phyloP scores from a whole-genome alignment of 1,140 invertebrate genomes.

The Rhyacophila brunnea region DNA sequence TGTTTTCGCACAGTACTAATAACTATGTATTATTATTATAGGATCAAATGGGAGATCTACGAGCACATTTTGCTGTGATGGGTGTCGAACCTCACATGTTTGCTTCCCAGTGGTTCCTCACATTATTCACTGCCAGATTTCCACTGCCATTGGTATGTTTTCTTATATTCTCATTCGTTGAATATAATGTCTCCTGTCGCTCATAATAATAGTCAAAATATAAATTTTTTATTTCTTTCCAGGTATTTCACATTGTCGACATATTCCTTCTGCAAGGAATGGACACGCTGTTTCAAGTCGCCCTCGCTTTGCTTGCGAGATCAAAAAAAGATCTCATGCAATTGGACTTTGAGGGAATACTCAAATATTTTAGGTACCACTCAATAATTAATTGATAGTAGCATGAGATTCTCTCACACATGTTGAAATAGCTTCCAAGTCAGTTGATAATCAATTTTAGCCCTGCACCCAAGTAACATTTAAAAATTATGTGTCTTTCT shows the following conservation, averaged over 20 bases:
- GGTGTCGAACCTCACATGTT: constrained; percentile 99
- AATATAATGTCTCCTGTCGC: no score
- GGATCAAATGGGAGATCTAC: constrained; percentile 89
- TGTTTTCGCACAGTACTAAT: not conserved
- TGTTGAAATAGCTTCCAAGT: no score
- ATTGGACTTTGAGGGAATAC: constrained; percentile 95
- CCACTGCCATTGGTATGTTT: constrained; percentile 85
- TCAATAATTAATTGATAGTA: not conserved
- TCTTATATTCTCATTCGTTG: not conserved
- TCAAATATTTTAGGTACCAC: constrained; percentile 69
- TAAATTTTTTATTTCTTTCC: not conserved
- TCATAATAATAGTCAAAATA: no score
- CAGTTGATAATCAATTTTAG: no score
- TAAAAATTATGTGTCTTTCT: no score
- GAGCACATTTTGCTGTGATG: constrained; percentile 86
- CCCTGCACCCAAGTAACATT: no score
- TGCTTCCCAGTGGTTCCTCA: constrained; percentile 99
- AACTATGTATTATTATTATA: constrained; percentile 44
- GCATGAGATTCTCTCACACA: no score
- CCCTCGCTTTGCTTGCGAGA: constrained; percentile 87
- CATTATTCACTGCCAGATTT: constrained; percentile 97
- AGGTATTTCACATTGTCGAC: constrained; percentile 90
- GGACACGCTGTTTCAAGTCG: constrained; percentile 94
- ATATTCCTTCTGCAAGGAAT: constrained; percentile 93
- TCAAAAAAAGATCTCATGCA: constrained; percentile 91